phyloP scores from a whole-genome alignment of 2,888 invertebrate genomes.

The Thysanoteuthis rhombus region DNA sequence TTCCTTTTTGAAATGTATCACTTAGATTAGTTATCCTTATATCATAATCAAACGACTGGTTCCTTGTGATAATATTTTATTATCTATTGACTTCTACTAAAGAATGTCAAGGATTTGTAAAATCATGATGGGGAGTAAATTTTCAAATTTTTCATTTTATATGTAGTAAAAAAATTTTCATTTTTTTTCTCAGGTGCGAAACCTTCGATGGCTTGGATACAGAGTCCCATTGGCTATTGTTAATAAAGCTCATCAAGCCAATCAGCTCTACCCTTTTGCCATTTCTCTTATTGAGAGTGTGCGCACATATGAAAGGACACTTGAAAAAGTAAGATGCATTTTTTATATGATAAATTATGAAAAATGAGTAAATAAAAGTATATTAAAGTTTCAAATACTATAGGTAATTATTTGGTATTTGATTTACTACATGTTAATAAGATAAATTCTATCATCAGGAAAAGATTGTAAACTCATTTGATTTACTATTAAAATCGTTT shows the following conservation, averaged over 20 bases:
- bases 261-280: constrained; percentile 97
- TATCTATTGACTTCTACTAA: too few relatives aligned
- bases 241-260: constrained; percentile 98
- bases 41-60: too few relatives aligned
- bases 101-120: too few relatives aligned
- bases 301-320: constrained; percentile 93
- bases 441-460: not conserved
- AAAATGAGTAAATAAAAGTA: not conserved
- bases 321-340: constrained; percentile 86
- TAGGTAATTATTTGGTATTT: not conserved
- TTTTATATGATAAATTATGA: not conserved
- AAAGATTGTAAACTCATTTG: not conserved
- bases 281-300: constrained; percentile 98
- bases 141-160: too few relatives aligned
- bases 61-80: too few relatives aligned
- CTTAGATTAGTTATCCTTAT: not conserved
- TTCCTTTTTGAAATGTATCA: not conserved
- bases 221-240: constrained; percentile 97
- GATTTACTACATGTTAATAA: not conserved
- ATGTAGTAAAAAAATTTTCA: too few relatives aligned
- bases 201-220: constrained; percentile 93
- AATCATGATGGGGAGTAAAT: not conserved
- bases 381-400: not conserved
- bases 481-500: not conserved
- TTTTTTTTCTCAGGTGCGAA: constrained; percentile 75